phyloP scores from a whole-genome alignment of 1,140 invertebrate species.

The Sitophilus oryzae region DNA sequence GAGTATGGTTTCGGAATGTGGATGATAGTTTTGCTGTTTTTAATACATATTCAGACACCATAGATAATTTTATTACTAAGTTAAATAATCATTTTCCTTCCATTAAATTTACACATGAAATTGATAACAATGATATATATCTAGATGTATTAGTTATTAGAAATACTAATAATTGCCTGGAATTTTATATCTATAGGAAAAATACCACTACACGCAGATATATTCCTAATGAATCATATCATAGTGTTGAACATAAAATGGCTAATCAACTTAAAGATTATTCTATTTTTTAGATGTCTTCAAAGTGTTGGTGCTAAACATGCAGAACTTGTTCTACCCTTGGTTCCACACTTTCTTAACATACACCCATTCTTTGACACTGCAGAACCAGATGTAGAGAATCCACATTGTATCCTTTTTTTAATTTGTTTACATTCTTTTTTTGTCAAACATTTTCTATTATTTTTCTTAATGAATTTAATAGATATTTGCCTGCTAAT shows the following conservation, averaged over 20 bases:
- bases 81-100: background rate
- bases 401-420: slow-evolving; percentile 78
- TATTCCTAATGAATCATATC: no score
- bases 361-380: slow-evolving; percentile 97
- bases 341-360: slow-evolving; percentile 82
- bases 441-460: background rate
- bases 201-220: no score
- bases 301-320: slow-evolving; percentile 83
- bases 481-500: slow-evolving; percentile 86
- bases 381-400: slow-evolving; percentile 92
- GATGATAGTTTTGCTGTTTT: no score
- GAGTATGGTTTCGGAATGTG: no score
- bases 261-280: background rate
- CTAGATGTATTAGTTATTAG: no score
- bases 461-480: slow-evolving; percentile 8
- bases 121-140: no score
- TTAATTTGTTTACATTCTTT: slow-evolving; percentile 2
- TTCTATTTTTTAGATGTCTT: slow-evolving; percentile 60
- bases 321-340: slow-evolving; percentile 79
- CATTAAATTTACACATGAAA: no score
- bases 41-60: no score
- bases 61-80: background rate
- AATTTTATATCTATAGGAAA: no score
- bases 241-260: no score
- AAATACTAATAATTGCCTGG: no score